phyloP scores from a whole-genome alignment of 1,140 invertebrate species.

The Euura lappo region DNA sequence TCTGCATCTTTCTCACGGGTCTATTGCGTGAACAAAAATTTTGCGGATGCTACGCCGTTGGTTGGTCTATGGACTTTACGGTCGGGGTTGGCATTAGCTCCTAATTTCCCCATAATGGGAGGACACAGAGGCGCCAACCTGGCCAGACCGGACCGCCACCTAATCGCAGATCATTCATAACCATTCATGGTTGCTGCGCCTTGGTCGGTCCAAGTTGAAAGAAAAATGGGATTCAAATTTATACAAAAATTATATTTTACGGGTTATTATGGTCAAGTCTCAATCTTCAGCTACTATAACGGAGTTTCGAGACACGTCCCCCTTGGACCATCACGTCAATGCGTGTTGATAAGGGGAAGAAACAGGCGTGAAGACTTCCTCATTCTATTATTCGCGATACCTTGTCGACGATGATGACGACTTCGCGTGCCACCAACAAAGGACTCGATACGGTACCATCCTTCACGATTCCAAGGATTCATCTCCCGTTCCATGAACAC shows the following conservation, averaged over 20 bases:
- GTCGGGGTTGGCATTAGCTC: conserved; percentile 37
- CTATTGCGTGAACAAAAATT: too few relatives aligned
- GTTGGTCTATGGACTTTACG: not conserved
- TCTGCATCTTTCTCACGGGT: too few relatives aligned
- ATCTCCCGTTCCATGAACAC: too few relatives aligned
- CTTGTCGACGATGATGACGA: conserved; percentile 51
- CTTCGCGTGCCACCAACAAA: conserved; percentile 45
- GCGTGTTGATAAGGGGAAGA: too few relatives aligned
- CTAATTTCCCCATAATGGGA: conserved; percentile 47
- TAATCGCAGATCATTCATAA: conserved; percentile 45
- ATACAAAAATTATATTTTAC: too few relatives aligned
- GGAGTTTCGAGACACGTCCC: too few relatives aligned
- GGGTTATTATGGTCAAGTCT: too few relatives aligned
- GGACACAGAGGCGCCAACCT: conserved; percentile 43
- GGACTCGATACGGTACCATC: too few relatives aligned
- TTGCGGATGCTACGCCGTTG: not conserved
- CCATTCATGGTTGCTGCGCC: conserved; percentile 6
- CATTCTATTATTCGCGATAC: not conserved
- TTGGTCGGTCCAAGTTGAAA: not conserved
- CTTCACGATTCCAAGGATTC: too few relatives aligned
- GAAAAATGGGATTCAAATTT: not conserved
- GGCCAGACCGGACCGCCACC: conserved; percentile 31
- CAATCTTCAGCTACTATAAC: too few relatives aligned
- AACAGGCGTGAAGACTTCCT: too few relatives aligned
- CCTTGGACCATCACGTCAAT: too few relatives aligned